Evolutionary conservation across 2,888 invertebrate species (phyloP), one percentile per base, ranked within the genome.

Genomic region (Subacronicta megacephala): DNA sequence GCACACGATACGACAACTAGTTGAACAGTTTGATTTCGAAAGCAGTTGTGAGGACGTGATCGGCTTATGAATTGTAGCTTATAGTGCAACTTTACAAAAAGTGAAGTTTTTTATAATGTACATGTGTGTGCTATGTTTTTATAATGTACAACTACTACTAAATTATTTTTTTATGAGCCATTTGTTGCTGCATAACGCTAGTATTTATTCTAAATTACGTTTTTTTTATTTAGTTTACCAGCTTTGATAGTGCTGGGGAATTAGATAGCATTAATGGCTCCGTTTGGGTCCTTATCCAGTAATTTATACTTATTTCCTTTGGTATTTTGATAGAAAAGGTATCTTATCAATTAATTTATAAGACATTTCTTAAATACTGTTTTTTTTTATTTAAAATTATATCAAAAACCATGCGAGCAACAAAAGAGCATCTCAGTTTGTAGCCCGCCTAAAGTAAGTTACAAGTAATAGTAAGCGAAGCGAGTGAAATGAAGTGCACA

Each of bases 401-500:
- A n/a, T n/a, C n/a, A n/a, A n/a, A 40, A 31, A 31, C n/a, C 2
- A 10, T 9, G 2, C 6, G 2, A 4, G 18, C 26, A 29, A 63
- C 46, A 42, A 58, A 42, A 53, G 5, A 53, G 53, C 29, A 20
- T 43, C 47, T 20, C 1, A 33, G 59, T 72, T 29, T 72, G 56
- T 13, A 70, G 35, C 50, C 47, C 9, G 56, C 78, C 75, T 82
- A 64, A 71, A 35, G 17, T 20, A 17, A 41, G 46, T 54, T 47
- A 44, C 46, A 26, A 44, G 61, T 59, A 60, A 51, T 49, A 43
- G 52, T 50, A 61, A 61, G 64, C 61, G 65, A 57, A 45, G 65
- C 70, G 77, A 75, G 76, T 73, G 80, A 81, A 89, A 87, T 87
- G 83, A 87, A 85, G 78, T 83, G 89, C 62, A 82, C 76, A 80